Base-by-base conservation (phyloP, 2,888 invertebrate genomes). In the Nasonovia ribisnigri region DNA sequence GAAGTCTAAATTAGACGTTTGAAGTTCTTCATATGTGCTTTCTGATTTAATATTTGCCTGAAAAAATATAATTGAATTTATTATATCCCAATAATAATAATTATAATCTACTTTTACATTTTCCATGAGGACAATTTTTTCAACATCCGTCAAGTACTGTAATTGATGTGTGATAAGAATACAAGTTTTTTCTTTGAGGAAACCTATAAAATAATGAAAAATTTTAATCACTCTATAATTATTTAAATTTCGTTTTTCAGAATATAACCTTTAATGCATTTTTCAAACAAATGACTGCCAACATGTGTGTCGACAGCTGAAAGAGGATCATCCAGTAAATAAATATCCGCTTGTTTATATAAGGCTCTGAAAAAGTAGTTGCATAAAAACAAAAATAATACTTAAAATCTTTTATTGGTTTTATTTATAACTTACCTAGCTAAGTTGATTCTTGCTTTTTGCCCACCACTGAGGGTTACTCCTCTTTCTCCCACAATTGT, bases 401-500 rank as follows among this genome's bases (percentile, higher is more conserved):
- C 95, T 0, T 16, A n/a, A n/a, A n/a, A n/a, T 16, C 13, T 67
- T 67, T 67, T 67, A 36, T 36, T 1, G 5, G n/a, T n/a, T 60
- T 60, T 95, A 26, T 77, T 88, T 84, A 84, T 88, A 5, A 94
- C 16, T 95, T 95, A 95, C 95, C 96, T 95, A 16, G 96, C 96
- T 86, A 97, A 95, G 94, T 96, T 96, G 60, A 97, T 96, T 91
- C 98, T 96, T 0, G 99, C 98, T 94, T 98, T 97, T 96, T 99
- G 99, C 3, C 98, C 98, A 94, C 98, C 98, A 95, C 98, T 98
- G 26, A 98, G 96, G 94, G 97, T 97, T 94, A 98, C 97, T 26
- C 98, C 98, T 24, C 98, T 96, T 95, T 98, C 98, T 1, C 98
- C 99, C 0, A 98, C 98, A n/a, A 98, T 96, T 0, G 98, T 98